These are phyloP conservation scores for Glyphotaelius pellucidus DNA, from an alignment of 2,888 invertebrate species.

Conservation along the genomic window DNA sequence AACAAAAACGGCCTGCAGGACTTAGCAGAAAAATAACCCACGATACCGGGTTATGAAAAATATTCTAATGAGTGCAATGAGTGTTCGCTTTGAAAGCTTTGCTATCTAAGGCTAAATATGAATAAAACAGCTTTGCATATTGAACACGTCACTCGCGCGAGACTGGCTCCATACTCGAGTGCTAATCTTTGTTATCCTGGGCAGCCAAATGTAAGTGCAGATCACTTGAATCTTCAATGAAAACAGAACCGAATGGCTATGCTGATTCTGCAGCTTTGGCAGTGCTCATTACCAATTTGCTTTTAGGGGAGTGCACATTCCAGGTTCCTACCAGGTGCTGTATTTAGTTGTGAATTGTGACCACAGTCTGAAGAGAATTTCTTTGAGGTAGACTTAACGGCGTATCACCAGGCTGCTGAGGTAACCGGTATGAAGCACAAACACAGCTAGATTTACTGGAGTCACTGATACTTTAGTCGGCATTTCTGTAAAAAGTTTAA, in stretches of 20 bases:
- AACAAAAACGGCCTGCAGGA: too few species aligned
- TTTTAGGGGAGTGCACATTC: neutral
- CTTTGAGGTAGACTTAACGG: neutral
- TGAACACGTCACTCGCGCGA: neutral
- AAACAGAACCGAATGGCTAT: neutral
- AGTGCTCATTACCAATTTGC: neutral
- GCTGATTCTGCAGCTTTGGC: neutral
- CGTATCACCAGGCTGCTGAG: neutral
- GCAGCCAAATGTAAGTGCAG: conserved; percentile 16
- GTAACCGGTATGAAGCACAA: neutral
- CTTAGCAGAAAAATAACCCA: too few species aligned
- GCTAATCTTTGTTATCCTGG: conserved; percentile 30
- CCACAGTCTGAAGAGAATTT: neutral
- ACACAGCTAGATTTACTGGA: neutral
- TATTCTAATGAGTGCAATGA: neutral
- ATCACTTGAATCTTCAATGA: conserved; percentile 9
- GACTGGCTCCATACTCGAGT: conserved; percentile 10
- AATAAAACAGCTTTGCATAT: neutral
- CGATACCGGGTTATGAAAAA: neutral
- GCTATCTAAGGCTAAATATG: neutral
- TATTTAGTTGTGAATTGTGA: neutral
- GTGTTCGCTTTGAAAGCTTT: neutral
- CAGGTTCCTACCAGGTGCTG: neutral
- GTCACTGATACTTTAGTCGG: neutral
- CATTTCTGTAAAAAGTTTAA: neutral